Evolutionary conservation across 1,140 invertebrate species (phyloP).

Genomic region (Pachyrhynchus sulphureomaculatus): DNA sequence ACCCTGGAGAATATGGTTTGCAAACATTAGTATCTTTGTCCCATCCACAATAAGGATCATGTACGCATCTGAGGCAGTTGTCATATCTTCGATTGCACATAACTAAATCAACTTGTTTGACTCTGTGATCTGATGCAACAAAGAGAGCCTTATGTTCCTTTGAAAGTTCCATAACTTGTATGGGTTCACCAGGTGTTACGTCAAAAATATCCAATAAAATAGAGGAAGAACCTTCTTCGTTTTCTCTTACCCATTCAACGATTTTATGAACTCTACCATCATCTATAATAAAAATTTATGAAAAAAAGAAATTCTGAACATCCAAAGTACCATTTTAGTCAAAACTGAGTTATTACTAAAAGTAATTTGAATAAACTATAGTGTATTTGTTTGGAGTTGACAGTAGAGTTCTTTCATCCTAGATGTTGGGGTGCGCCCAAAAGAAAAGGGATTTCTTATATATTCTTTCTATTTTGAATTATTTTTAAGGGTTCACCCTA

Average conservation of each 20-base stretch:
- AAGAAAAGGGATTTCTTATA: no score
- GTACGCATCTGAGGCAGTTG: constrained; percentile 74
- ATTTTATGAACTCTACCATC: constrained; percentile 79
- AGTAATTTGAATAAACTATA: no score
- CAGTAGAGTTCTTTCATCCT: no score
- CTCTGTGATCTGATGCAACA: constrained; percentile 70
- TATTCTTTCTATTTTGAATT: no score
- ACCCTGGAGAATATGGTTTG: constrained; percentile 69
- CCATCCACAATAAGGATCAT: constrained; percentile 84
- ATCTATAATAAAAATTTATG: constrained; percentile 51
- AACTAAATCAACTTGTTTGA: constrained; percentile 75
- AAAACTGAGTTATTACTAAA: no score
- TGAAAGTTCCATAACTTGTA: constrained; percentile 73
- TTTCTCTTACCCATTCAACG: constrained; percentile 67
- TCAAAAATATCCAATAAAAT: constrained; percentile 76
- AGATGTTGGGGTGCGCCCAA: no score
- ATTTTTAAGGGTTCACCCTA: no score
- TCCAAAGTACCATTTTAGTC: background rate
- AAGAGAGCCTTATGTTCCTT: constrained; percentile 71
- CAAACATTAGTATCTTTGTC: constrained; percentile 74
- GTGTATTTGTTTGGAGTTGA: no score
- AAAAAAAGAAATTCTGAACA: background rate
- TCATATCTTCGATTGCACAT: constrained; percentile 73
- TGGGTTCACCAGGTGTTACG: constrained; percentile 70
- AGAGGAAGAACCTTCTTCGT: constrained; percentile 63